Conservation (phyloP, 2,888 invertebrate species). For the Latrodectus elegans region DNA sequence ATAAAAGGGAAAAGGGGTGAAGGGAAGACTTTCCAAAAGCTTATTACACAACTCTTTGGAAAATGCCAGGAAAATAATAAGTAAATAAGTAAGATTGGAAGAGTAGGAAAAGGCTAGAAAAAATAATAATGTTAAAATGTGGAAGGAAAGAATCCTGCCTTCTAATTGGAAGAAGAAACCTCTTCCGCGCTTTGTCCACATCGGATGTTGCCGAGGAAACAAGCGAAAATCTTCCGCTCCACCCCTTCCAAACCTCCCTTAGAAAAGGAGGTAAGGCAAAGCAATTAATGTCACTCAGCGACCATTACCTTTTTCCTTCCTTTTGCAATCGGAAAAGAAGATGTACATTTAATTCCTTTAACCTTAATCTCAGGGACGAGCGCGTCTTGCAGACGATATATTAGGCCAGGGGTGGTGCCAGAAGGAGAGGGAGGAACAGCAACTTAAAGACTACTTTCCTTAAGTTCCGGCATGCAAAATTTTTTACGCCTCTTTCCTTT, state of each 20-base stretch:
- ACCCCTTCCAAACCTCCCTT: neutral
- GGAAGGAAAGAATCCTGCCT: constrained; percentile 37
- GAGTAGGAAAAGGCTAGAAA: constrained; percentile 9
- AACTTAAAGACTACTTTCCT: too few species aligned
- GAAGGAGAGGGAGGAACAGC: too few species aligned
- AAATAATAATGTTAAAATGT: constrained; percentile 11
- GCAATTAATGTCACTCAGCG: constrained; percentile 67
- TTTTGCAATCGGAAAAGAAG: constrained; percentile 21
- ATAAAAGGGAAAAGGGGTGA: neutral
- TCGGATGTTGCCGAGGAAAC: constrained; percentile 55
- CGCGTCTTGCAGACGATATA: constrained; percentile 56
- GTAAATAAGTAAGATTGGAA: constrained; percentile 37
- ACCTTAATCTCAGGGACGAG: constrained; percentile 56
- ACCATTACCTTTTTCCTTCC: constrained; percentile 48
- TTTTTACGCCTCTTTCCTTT: too few species aligned
- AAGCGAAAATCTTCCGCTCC: constrained; percentile 30
- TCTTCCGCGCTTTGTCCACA: constrained; percentile 46
- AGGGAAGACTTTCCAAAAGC: constrained; percentile 40
- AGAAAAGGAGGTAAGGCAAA: constrained; percentile 14
- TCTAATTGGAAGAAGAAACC: constrained; percentile 64
- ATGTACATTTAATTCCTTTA: constrained; percentile 50
- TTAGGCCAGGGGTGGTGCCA: constrained; percentile 21
- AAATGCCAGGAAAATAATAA: constrained; percentile 48
- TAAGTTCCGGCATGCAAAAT: too few species aligned
- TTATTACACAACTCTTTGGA: constrained; percentile 5